phyloP scores from a whole-genome alignment of 2,888 invertebrate species.

The Cabera pusaria region DNA sequence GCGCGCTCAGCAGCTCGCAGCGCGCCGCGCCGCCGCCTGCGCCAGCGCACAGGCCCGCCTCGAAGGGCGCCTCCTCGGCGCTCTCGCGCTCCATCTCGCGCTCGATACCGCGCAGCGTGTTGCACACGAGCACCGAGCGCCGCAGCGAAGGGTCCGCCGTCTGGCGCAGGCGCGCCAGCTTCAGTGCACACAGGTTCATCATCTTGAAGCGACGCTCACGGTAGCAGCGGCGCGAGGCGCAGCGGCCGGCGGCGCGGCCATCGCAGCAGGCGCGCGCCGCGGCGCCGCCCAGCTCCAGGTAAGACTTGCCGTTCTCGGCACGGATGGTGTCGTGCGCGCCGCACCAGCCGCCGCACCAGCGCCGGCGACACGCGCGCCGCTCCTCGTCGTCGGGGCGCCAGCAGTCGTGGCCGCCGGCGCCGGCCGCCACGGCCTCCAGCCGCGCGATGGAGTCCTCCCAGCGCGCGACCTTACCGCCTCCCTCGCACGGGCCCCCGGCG shows the following conservation, averaged over 20 bases:
- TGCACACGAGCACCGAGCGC: constrained; percentile 96
- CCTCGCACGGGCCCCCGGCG: constrained; percentile 76
- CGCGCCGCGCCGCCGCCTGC: constrained; percentile 82
- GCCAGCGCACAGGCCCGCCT: constrained; percentile 60
- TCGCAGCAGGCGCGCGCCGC: constrained; percentile 91
- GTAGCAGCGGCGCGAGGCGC: constrained; percentile 92
- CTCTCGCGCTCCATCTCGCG: constrained; percentile 92
- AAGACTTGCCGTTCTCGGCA: constrained; percentile 95
- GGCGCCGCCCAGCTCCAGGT: constrained; percentile 91
- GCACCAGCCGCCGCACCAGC: constrained; percentile 83
- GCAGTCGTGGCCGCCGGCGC: constrained; percentile 85
- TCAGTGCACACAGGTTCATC: constrained; percentile 95
- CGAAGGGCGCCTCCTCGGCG: constrained; percentile 80
- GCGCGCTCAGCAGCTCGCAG: constrained; percentile 81
- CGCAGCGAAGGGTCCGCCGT: constrained; percentile 94
- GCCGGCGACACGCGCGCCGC: constrained; percentile 78
- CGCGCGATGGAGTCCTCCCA: constrained; percentile 80
- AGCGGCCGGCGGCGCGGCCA: constrained; percentile 88
- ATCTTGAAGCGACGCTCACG: constrained; percentile 93
- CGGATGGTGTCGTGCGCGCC: constrained; percentile 91
- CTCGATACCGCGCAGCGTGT: constrained; percentile 94
- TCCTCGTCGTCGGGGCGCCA: constrained; percentile 83
- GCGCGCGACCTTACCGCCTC: constrained; percentile 78
- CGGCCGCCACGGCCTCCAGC: constrained; percentile 83
- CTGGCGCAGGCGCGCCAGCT: constrained; percentile 93